Evolutionary conservation across 2,888 invertebrate species (phyloP).

Genomic region (Palloptera scutellata): DNA sequence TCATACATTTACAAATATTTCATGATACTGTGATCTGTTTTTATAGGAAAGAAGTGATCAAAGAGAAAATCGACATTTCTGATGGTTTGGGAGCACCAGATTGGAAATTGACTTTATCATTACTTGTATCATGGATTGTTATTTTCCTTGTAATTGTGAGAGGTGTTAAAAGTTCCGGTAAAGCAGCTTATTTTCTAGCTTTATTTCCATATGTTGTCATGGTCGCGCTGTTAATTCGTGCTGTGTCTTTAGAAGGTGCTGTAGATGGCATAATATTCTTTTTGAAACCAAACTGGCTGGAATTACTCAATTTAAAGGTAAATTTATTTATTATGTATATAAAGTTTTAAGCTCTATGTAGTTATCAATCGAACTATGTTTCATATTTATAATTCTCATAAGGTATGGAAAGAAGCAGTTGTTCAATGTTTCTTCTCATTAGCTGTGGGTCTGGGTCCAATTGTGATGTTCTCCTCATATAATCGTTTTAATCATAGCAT

Average conservation of each 20-base stretch:
- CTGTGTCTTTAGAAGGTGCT: conserved; percentile 74
- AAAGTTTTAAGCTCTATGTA: no score
- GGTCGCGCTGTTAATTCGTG: conserved; percentile 75
- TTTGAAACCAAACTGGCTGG: conserved; percentile 79
- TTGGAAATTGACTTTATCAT: conserved; percentile 74
- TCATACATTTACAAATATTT: no score
- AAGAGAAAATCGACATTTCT: conserved; percentile 63
- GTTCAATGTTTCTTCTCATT: conserved; percentile 83
- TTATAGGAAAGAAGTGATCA: conserved; percentile 67
- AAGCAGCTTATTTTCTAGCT: conserved; percentile 89
- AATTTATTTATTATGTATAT: no score
- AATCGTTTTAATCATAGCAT: conserved; percentile 76
- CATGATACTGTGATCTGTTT: no score
- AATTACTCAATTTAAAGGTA: conserved; percentile 41
- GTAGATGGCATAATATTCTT: conserved; percentile 79
- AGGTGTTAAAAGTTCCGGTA: conserved; percentile 81
- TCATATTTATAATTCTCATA: no score
- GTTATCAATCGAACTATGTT: no score
- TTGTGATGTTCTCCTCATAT: conserved; percentile 82
- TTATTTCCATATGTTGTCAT: conserved; percentile 84
- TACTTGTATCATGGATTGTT: conserved; percentile 74
- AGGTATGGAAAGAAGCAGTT: conserved; percentile 63
- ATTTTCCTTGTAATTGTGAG: conserved; percentile 75
- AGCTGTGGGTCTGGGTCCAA: conserved; percentile 78
- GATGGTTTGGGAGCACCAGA: conserved; percentile 68